These are phyloP conservation scores for Erynnis tages DNA, from an alignment of 2,888 invertebrate species.

Conservation along the genomic window DNA sequence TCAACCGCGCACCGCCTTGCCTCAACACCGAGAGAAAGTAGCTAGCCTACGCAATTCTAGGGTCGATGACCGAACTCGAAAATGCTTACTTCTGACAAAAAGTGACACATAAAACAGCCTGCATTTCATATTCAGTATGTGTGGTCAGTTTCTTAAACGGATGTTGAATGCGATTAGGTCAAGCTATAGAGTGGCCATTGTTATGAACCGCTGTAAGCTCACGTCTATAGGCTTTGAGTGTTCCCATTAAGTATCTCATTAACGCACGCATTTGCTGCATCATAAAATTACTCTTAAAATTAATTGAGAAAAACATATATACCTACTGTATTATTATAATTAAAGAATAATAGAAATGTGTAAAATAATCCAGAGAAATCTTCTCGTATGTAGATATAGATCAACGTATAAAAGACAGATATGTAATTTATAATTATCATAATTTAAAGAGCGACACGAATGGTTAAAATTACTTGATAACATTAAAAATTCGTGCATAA, in stretches of 20 bases:
- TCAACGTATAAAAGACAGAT: too few relatives aligned
- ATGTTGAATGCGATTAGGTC: conserved; percentile 65
- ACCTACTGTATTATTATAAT: too few relatives aligned
- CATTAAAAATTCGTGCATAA: not conserved
- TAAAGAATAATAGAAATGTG: too few relatives aligned
- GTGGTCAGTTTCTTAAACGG: conserved; percentile 74
- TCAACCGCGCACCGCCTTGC: conserved; percentile 55
- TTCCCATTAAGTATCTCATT: not conserved
- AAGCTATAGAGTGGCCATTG: conserved; percentile 39
- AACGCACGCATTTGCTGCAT: not conserved
- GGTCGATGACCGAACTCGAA: conserved; percentile 79
- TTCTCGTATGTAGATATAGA: too few relatives aligned
- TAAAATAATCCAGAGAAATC: too few relatives aligned
- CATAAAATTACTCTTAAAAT: not conserved
- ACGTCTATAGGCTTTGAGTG: not conserved
- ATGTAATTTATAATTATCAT: too few relatives aligned
- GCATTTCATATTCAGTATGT: conserved; percentile 76
- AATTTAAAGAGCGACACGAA: not conserved
- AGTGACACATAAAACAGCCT: conserved; percentile 75
- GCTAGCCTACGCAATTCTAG: conserved; percentile 79
- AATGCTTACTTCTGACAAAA: conserved; percentile 77
- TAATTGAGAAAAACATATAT: too few relatives aligned
- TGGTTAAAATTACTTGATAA: not conserved
- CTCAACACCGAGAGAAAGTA: conserved; percentile 75
- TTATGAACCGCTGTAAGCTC: not conserved